phyloP scores from a whole-genome alignment of 2,888 invertebrate species.

The Perizoma affinitatum region DNA sequence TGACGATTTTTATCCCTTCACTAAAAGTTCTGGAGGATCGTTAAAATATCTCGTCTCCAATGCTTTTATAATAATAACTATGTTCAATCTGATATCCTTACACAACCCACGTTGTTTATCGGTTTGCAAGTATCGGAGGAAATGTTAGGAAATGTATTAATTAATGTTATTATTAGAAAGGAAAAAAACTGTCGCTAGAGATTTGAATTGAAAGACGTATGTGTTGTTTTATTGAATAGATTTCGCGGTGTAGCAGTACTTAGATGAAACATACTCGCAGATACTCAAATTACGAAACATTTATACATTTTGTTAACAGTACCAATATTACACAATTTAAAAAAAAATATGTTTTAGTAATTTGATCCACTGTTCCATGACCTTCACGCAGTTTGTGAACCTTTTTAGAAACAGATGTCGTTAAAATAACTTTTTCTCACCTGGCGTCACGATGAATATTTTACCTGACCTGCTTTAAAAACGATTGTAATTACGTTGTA shows the following conservation, averaged over 20 bases:
- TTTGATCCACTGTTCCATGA: conserved; percentile 7
- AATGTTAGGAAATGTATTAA: too few relatives aligned
- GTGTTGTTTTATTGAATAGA: too few relatives aligned
- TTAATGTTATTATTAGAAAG: too few relatives aligned
- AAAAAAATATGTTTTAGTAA: neutral
- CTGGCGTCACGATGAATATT: conserved; percentile 20
- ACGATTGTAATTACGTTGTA: too few relatives aligned
- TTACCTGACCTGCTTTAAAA: conserved; percentile 24
- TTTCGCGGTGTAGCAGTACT: neutral
- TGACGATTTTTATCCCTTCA: neutral
- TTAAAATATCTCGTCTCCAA: neutral
- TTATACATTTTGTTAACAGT: conserved; percentile 1
- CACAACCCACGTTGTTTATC: too few relatives aligned
- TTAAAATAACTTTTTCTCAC: conserved; percentile 52
- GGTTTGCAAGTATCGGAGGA: too few relatives aligned
- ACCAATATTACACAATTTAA: conserved; percentile 4
- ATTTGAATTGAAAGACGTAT: too few relatives aligned
- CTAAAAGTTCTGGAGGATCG: neutral
- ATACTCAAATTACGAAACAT: neutral
- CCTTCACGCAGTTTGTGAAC: conserved; percentile 45
- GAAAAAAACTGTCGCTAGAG: too few relatives aligned
- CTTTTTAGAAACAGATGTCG: conserved; percentile 46
- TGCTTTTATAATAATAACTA: too few relatives aligned
- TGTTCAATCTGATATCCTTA: too few relatives aligned
- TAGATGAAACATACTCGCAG: neutral